These are phyloP conservation scores for Aplochiton taeniatus DNA, from an alignment of 2,797 vertebrate species.

Conservation along the genomic window DNA sequence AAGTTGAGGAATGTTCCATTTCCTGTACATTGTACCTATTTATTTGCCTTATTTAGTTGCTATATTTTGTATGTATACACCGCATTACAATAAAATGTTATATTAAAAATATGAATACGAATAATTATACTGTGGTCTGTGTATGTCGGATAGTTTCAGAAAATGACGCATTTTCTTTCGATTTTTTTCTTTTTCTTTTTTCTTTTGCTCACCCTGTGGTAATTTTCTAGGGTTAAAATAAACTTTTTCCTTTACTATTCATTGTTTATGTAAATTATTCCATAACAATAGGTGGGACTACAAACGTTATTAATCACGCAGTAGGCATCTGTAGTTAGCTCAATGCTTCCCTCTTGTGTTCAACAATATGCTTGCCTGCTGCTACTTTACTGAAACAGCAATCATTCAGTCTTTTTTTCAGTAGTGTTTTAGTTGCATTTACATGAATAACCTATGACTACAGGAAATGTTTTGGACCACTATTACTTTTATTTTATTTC, in stretches of 20 bases:
- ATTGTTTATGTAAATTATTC: background rate
- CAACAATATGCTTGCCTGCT: too few relatives aligned
- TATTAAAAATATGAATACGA: conserved; percentile 70
- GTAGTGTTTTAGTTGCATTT: too few relatives aligned
- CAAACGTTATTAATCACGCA: too few relatives aligned
- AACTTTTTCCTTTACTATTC: conserved; percentile 65
- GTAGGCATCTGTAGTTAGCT: background rate
- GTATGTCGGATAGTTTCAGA: conserved; percentile 70
- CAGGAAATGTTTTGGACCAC: too few relatives aligned
- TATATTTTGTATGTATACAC: conserved; percentile 88
- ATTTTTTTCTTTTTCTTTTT: conserved; percentile 46
- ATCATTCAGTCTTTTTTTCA: too few relatives aligned
- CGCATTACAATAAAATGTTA: conserved; percentile 79
- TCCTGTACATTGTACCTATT: conserved; percentile 90
- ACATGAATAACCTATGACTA: too few relatives aligned
- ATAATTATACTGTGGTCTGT: conserved; percentile 72
- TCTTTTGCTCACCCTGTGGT: conserved; percentile 60
- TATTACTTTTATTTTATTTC: too few relatives aligned
- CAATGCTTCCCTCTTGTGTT: conserved; percentile 34
- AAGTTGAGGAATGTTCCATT: conserved; percentile 79
- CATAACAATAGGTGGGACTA: too few relatives aligned
- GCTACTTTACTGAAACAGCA: background rate
- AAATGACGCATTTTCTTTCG: conserved; percentile 53
- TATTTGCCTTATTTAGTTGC: conserved; percentile 92
- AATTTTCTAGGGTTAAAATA: conserved; percentile 78